Conservation (phyloP, 1,140 invertebrate genomes). For the Tenebrio molitor region DNA sequence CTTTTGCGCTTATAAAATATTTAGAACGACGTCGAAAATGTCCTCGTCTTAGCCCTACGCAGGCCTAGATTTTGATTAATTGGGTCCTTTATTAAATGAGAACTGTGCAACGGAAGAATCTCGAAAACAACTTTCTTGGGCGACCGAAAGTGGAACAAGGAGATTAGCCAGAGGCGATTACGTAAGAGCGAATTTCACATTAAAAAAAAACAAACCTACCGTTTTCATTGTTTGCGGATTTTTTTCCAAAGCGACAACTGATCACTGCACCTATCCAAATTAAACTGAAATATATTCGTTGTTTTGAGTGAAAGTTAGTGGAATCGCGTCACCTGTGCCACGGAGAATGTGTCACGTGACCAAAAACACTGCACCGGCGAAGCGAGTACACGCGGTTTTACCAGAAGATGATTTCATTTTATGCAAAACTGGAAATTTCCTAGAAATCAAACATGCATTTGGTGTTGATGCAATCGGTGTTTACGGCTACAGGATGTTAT, state of each 20-base stretch:
- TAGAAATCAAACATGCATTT: no score
- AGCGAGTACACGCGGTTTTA: background rate
- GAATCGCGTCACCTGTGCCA: background rate
- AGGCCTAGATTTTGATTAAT: constrained; percentile 5
- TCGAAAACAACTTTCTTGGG: background rate
- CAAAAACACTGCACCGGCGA: background rate
- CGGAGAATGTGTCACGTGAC: background rate
- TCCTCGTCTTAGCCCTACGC: background rate
- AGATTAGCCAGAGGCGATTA: background rate
- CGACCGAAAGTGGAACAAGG: constrained; percentile 9
- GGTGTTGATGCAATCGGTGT: no score
- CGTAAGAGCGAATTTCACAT: constrained; percentile 2
- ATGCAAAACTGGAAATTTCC: no score
- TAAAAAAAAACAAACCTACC: constrained; percentile 1
- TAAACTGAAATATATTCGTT: background rate
- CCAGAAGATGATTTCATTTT: background rate
- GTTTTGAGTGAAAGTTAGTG: constrained; percentile 15
- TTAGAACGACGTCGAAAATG: background rate
- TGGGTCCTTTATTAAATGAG: background rate
- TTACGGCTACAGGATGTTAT: no score
- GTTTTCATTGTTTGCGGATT: constrained; percentile 19
- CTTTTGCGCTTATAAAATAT: background rate
- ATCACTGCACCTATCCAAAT: background rate
- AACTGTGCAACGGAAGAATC: background rate
- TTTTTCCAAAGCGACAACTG: background rate